Evolutionary conservation across 2,888 invertebrate genomes (phyloP).

Genomic region (Drosophila limbata): DNA sequence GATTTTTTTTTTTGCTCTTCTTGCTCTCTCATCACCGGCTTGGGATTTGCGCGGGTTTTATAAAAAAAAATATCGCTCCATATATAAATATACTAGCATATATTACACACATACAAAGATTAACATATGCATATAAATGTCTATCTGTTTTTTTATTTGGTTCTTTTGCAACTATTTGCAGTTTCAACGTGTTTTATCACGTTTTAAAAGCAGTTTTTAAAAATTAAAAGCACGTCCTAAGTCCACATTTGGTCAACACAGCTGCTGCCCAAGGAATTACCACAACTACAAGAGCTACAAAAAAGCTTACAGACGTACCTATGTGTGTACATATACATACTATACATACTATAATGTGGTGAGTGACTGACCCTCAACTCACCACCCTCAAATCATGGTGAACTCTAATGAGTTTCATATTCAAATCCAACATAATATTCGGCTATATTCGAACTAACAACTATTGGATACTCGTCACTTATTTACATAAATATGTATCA

Average conservation of each 20-base stretch:
- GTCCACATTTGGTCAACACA: conserved; percentile 78
- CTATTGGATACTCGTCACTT: too few relatives aligned
- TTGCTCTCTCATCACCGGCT: conserved; percentile 37
- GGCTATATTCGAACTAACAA: too few relatives aligned
- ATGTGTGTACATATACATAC: not conserved
- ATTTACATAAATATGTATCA: too few relatives aligned
- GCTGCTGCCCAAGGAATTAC: conserved; percentile 47
- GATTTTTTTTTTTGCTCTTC: conserved; percentile 26
- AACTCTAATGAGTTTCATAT: not conserved
- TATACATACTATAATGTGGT: not conserved
- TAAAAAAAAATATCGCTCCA: conserved; percentile 40
- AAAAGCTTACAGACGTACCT: not conserved
- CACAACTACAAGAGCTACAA: not conserved
- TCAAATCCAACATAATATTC: too few relatives aligned
- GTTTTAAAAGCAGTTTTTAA: conserved; percentile 81
- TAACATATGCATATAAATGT: conserved; percentile 25
- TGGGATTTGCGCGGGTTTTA: conserved; percentile 60
- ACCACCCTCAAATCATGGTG: not conserved
- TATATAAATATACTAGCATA: conserved; percentile 37
- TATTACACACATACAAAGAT: conserved; percentile 17
- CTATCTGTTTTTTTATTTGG: conserved; percentile 25
- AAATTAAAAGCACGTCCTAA: conserved; percentile 84
- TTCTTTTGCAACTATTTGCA: conserved; percentile 56
- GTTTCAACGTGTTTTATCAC: conserved; percentile 82
- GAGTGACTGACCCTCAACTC: not conserved